phyloP scores from a whole-genome alignment of 2,113 vertebrate genomes.

The Ochotona princeps region DNA sequence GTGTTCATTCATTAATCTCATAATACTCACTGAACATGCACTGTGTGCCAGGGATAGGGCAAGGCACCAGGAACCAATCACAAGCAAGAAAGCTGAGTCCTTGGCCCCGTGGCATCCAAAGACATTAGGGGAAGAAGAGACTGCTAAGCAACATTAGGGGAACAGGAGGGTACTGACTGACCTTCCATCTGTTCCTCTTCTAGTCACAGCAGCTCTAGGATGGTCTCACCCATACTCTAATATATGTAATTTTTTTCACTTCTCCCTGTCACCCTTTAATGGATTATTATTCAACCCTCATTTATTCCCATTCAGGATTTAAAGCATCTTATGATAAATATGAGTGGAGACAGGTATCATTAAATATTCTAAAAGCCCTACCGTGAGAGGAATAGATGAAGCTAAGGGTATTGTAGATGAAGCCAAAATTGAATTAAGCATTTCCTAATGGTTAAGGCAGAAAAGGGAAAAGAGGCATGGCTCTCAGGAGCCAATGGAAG shows the following conservation, averaged over 20 bases:
- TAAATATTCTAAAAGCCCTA: constrained; percentile 32
- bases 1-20: neutral
- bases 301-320: constrained; percentile 13
- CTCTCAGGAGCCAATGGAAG: constrained; percentile 35
- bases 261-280: neutral
- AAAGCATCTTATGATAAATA: neutral
- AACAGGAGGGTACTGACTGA: neutral
- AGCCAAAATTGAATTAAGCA: constrained; percentile 16
- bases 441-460: neutral
- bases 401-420: constrained; percentile 38
- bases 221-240: neutral
- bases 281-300: constrained; percentile 1
- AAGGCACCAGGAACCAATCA: neutral
- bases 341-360: neutral
- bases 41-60: neutral
- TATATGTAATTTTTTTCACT: neutral
- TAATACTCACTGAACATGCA: neutral
- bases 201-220: neutral
- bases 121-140: neutral
- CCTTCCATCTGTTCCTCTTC: constrained; percentile 3
- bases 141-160: neutral
- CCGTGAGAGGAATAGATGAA: neutral
- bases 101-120: neutral
- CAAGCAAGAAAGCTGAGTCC: neutral
- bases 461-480: constrained; percentile 38